These are phyloP conservation scores for Drosophila virilis DNA, from an alignment of 1,140 invertebrate genomes.

Conservation along the genomic window DNA sequence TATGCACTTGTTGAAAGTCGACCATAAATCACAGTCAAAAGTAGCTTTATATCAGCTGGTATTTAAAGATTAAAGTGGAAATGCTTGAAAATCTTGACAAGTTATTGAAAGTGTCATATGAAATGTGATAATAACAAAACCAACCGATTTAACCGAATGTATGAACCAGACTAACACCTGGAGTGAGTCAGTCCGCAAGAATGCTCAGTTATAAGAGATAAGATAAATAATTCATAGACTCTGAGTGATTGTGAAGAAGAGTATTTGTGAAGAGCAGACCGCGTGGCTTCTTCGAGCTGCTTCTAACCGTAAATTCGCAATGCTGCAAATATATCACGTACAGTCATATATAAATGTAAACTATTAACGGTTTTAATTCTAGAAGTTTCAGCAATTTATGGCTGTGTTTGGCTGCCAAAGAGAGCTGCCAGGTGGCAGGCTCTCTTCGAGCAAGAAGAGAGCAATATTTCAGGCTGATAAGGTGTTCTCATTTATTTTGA, in stretches of 20 bases:
- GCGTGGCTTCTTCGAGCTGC: slow-evolving; percentile 1
- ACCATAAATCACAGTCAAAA: too few species aligned
- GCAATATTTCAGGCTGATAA: too few species aligned
- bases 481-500: background rate
- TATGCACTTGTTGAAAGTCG: too few species aligned
- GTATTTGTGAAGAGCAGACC: slow-evolving; percentile 25
- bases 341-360: too few species aligned
- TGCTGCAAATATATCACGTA: too few species aligned
- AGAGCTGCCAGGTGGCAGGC: too few species aligned
- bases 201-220: slow-evolving; percentile 25
- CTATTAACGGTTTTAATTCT: too few species aligned
- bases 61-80: background rate
- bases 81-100: background rate
- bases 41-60: too few species aligned
- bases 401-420: too few species aligned
- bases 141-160: slow-evolving; percentile 17
- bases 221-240: slow-evolving; percentile 9
- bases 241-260: background rate
- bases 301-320: too few species aligned
- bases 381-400: too few species aligned
- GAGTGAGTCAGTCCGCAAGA: slow-evolving; percentile 18
- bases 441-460: too few species aligned
- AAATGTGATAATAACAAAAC: background rate
- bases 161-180: slow-evolving; percentile 16
- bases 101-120: background rate